Base-by-base conservation (phyloP, 2,888 invertebrate genomes). In the Rhingia rostrata region DNA sequence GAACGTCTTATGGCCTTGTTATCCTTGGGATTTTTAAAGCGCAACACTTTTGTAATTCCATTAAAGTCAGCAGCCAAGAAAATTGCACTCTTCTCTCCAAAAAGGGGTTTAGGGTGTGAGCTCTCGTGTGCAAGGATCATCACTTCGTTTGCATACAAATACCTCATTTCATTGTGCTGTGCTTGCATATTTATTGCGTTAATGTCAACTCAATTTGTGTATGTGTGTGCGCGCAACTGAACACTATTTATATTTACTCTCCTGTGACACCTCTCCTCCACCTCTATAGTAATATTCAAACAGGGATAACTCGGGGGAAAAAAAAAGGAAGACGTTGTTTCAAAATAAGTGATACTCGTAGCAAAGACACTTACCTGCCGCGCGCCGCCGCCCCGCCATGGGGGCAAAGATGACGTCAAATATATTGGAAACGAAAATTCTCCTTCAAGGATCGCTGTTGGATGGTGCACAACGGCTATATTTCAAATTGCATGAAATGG, bases 181-280 rank as follows among this genome's bases (percentile, higher is more conserved):
- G 49, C 74, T 64, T 74, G 79, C 74, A 79, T 84, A 84, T 74
- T 79, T 84, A 84, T 84, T 84, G 79, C 83, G 74, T 79, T 79
- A 33, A 78, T 78, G 67, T 78, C 82, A 78, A 78, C 78, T 78
- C 77, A 77, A 82, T 75, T 75, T 77, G 73, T 22, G 22, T 22
- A 2, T 22, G 22, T 22, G 22, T 67, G 73, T 60, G 63, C 49
- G 54, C 35, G 53, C 14, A 53, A 22, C 2, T 53, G 39, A 58
- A 51, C 10, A 64, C 35, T 56, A 70, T 56, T 56, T 45, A 47
- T 58, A 60, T 60, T 60, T 30, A 12, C 37, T 22, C 22, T 22
- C 22, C 22, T 22, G 22, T 22, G 22, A 22, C 22, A 22, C 22
- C 37, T 4, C n/a, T 30, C 75, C 30, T 35, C 10, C n/a, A 35